Base-by-base conservation (phyloP, 2,888 invertebrate species). In the Campaea margaritaria region DNA sequence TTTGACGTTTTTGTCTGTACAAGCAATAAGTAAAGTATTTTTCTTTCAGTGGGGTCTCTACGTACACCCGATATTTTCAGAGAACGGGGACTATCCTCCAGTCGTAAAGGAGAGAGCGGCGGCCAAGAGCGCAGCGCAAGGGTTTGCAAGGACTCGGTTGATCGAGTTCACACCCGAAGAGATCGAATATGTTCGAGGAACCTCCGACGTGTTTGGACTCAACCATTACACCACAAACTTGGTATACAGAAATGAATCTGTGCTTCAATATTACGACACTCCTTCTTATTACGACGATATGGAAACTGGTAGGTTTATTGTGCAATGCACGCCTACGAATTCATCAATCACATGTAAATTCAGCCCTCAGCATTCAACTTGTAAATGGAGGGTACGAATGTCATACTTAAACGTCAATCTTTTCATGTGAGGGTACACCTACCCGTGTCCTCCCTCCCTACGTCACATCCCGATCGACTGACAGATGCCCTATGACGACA, bases 161-260 rank as follows among this genome's bases (percentile, higher is more conserved):
- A 89, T 90, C 1, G 74, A 74, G 44, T 89, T 93, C 58, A 85
- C 89, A 0, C 65, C 73, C 1, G 82, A 86, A 55, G 91, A 93
- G 80, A 68, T 81, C 0, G 69, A 74, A 5, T 80, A 78, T 55
- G 68, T 86, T n/a, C 73, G 67, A 21, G 83, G 84, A 14, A 76
- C 76, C 0, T 74, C 80, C 0, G 85, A 86, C 48, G 73, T 76
- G 49, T 80, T 82, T 15, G 82, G 95, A 5, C 78, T 96, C 14
- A 96, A 96, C 73, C 93, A 94, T 58, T 96, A 96, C 78, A 93
- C 93, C 0, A 85, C 93, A 0, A 76, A 10, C 0, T 47, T 73
- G n/a, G 72, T 79, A 21, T 80, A 80, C 52, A 78, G 81, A 49
- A 81, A 82, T 47, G 75, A 73, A 36, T 71, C 76, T 1, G 64